These are phyloP conservation scores for Psylliodes chrysocephalus DNA, from an alignment of 2,888 invertebrate species.

Conservation along the genomic window DNA sequence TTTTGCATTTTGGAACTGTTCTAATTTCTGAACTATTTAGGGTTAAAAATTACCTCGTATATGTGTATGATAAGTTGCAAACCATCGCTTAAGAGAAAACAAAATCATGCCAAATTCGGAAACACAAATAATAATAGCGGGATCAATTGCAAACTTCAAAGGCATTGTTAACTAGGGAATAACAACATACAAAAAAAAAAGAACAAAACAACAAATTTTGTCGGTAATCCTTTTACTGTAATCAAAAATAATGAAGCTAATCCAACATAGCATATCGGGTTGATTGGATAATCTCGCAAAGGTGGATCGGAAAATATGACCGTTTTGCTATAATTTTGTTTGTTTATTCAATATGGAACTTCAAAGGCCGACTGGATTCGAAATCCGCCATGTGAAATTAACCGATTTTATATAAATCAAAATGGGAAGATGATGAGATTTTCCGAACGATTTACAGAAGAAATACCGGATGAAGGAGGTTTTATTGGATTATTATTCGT, in stretches of 20 bases:
- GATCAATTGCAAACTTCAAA: neutral
- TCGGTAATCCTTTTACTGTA: conserved; percentile 23
- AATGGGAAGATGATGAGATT: conserved; percentile 24
- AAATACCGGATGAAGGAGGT: neutral
- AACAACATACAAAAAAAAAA: neutral
- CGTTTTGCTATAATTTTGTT: conserved; percentile 31
- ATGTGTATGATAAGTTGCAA: too few species aligned
- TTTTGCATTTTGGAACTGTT: too few species aligned
- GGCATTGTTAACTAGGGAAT: neutral
- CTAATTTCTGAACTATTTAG: too few species aligned
- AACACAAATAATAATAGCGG: neutral
- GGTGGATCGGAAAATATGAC: conserved; percentile 31
- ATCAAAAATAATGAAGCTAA: conserved; percentile 34
- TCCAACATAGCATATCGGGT: conserved; percentile 26
- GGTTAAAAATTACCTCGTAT: too few species aligned
- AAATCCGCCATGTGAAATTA: conserved; percentile 24
- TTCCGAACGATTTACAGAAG: conserved; percentile 19
- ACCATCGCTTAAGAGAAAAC: too few species aligned
- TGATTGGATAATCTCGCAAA: conserved; percentile 29
- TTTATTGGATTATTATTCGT: neutral
- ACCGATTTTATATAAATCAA: conserved; percentile 1
- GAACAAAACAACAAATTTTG: neutral
- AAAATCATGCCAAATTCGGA: neutral
- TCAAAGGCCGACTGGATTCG: conserved; percentile 34
- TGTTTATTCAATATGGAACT: conserved; percentile 36